phyloP scores from a whole-genome alignment of 2,888 invertebrate genomes.

The Nemotelus pantherinus region DNA sequence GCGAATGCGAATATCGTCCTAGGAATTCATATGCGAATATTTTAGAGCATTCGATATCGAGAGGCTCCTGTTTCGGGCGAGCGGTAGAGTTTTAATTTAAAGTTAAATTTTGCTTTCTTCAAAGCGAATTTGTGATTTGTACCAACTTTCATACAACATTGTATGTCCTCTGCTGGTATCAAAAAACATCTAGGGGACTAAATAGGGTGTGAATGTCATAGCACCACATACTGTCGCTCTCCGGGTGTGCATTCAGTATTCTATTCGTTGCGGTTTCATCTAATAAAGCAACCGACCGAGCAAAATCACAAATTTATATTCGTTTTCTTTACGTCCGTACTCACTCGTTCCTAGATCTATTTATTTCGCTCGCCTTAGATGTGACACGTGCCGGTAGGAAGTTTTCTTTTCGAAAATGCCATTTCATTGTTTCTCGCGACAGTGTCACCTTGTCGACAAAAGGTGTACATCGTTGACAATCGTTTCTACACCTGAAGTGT shows the following conservation, averaged over 20 bases:
- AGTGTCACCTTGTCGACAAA: not conserved
- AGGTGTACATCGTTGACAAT: conserved; percentile 11
- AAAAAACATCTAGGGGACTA: conserved; percentile 14
- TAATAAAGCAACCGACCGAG: conserved; percentile 16
- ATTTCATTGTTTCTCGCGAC: conserved; percentile 22
- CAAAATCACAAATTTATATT: conserved; percentile 24
- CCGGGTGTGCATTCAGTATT: conserved; percentile 34
- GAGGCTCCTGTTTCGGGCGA: too few species aligned
- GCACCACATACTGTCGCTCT: conserved; percentile 1
- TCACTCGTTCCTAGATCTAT: not conserved
- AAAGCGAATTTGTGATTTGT: too few species aligned
- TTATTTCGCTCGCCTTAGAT: not conserved
- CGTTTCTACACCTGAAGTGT: conserved; percentile 39
- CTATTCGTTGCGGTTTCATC: conserved; percentile 34
- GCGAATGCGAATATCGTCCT: too few species aligned
- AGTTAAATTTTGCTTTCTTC: too few species aligned
- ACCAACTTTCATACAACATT: too few species aligned
- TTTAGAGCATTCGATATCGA: too few species aligned
- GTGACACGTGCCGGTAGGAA: conserved; percentile 40
- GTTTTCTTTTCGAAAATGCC: conserved; percentile 23
- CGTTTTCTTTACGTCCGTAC: too few species aligned
- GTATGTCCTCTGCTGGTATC: not conserved
- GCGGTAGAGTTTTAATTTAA: too few species aligned
- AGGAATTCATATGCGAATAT: too few species aligned
- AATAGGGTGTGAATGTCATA: conserved; percentile 19